phyloP scores from a whole-genome alignment of 2,797 vertebrate genomes.

The Geotrypetes seraphini region DNA sequence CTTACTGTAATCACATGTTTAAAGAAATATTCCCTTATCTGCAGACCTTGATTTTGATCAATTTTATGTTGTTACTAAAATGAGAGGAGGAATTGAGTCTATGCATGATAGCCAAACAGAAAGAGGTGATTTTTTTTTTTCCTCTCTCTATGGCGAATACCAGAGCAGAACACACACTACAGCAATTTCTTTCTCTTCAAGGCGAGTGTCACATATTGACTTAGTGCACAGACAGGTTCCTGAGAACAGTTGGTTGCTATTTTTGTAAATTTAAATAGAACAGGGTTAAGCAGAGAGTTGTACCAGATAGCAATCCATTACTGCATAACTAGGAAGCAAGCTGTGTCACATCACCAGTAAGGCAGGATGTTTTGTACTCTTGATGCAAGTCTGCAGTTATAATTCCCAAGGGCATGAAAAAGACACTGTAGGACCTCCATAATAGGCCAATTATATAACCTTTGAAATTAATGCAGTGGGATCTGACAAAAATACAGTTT shows the following conservation, averaged over 20 bases:
- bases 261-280: slow-evolving; percentile 42
- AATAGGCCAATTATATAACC: too few relatives aligned
- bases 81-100: slow-evolving; percentile 15
- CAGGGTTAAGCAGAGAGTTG: slow-evolving; percentile 14
- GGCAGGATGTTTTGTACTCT: too few relatives aligned
- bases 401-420: too few relatives aligned
- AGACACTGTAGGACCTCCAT: too few relatives aligned
- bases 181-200: slow-evolving; percentile 2
- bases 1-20: slow-evolving; percentile 33
- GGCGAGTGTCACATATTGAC: slow-evolving; percentile 2
- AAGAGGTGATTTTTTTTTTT: slow-evolving; percentile 1
- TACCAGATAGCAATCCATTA: slow-evolving; percentile 37
- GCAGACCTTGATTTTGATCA: slow-evolving; percentile 11
- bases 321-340: slow-evolving; percentile 23
- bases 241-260: slow-evolving; percentile 17
- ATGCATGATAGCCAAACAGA: neutral
- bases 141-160: slow-evolving; percentile 10
- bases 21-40: slow-evolving; percentile 20
- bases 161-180: slow-evolving; percentile 13
- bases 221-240: slow-evolving; percentile 20
- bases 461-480: too few relatives aligned
- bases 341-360: slow-evolving; percentile 18
- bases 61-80: slow-evolving; percentile 18
- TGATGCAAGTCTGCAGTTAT: too few relatives aligned
- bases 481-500: too few relatives aligned